phyloP scores from a whole-genome alignment of 1,140 invertebrate genomes.

The Drosophila dunni region DNA sequence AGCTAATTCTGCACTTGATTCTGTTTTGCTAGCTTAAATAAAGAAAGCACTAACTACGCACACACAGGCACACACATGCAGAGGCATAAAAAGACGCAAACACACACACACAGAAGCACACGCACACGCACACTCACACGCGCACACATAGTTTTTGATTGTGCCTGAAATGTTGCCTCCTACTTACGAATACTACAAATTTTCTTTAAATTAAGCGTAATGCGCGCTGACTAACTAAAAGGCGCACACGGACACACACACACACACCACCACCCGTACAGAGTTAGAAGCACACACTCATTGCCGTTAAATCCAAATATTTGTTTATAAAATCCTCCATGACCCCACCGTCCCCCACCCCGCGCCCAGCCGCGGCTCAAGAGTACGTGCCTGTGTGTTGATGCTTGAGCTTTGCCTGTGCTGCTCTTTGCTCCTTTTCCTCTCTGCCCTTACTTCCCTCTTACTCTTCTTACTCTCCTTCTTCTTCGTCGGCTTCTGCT shows the following conservation, averaged over 20 bases:
- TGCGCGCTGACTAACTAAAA: constrained; percentile 28
- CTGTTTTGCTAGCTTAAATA: constrained; percentile 22
- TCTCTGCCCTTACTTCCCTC: not conserved
- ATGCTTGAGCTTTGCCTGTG: constrained; percentile 53
- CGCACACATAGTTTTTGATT: constrained; percentile 3
- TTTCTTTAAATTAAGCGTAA: constrained; percentile 51
- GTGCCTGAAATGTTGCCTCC: constrained; percentile 48
- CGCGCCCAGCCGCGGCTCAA: not conserved
- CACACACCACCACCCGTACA: constrained; percentile 1
- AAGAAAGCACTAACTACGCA: constrained; percentile 46
- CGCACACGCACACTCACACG: not conserved
- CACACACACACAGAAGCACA: constrained; percentile 40
- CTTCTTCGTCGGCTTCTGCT: not conserved
- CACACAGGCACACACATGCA: constrained; percentile 30
- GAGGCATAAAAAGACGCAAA: constrained; percentile 11
- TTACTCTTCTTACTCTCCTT: too few relatives aligned
- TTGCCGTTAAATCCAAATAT: constrained; percentile 77
- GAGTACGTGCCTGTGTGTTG: constrained; percentile 62
- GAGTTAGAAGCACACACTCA: constrained; percentile 35
- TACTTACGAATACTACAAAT: constrained; percentile 35
- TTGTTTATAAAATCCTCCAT: constrained; percentile 68
- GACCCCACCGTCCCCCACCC: not conserved
- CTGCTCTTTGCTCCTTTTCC: constrained; percentile 7
- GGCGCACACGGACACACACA: constrained; percentile 3
- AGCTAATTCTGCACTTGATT: constrained; percentile 4